phyloP scores from a whole-genome alignment of 2,113 vertebrate species.

The Isurus oxyrinchus region DNA sequence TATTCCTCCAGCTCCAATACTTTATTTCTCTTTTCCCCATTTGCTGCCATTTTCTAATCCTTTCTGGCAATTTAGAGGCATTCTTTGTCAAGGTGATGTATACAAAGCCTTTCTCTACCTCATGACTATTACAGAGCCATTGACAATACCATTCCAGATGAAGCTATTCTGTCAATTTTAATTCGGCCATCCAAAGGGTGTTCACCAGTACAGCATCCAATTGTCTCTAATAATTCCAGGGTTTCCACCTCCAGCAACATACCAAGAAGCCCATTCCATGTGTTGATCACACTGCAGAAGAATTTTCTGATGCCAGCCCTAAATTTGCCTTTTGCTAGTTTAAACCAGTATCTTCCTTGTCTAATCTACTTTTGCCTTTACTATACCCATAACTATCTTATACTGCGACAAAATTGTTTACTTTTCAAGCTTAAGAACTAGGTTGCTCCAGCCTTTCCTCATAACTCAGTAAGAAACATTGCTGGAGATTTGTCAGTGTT shows the following conservation, averaged over 20 bases:
- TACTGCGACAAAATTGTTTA: not conserved
- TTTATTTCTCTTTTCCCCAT: not conserved
- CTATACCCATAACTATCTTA: too few relatives aligned
- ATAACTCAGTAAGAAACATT: not conserved
- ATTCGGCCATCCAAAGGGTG: not conserved
- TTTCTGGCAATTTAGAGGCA: not conserved
- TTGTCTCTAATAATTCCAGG: not conserved
- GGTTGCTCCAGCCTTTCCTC: not conserved
- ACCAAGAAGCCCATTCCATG: not conserved
- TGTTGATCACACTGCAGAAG: not conserved
- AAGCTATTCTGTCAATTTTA: not conserved
- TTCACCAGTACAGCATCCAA: not conserved
- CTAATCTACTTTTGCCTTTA: not conserved
- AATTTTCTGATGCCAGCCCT: not conserved
- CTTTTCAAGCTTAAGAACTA: not conserved
- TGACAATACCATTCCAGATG: not conserved
- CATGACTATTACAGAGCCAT: not conserved
- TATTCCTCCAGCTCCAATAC: not conserved
- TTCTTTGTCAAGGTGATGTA: not conserved
- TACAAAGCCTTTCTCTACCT: not conserved
- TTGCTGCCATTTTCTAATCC: not conserved
- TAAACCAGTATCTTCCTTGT: not conserved
- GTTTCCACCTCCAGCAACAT: not conserved
- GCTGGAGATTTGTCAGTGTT: not conserved
- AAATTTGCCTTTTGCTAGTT: not conserved